Evolutionary conservation across 2,888 invertebrate species (phyloP), one percentile per base, ranked within the genome.

Genomic region (Dynastes hyllus): DNA sequence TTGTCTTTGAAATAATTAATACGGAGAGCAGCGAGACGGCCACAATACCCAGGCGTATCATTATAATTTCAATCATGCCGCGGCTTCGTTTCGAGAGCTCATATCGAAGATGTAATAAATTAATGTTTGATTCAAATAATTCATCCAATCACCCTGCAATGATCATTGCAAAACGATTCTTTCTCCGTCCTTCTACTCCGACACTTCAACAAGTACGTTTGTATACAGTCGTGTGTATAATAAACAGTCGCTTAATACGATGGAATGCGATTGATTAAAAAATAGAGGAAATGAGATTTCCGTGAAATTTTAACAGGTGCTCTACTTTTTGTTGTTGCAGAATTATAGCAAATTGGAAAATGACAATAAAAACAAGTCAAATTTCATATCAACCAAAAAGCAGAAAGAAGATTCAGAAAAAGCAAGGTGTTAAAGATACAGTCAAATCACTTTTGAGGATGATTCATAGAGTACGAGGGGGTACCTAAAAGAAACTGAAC

Each of bases 1-100:
- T 67, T 67, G 66, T 67, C 40, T 67, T 67, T 67, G 45, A 67
- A 67, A 67, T 67, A 67, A 67, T 67, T 67, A 67, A 67, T 67
- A 67, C 45, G 22, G 45, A 22, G 22, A 45, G 22, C 66, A 58
- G 55, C 16, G 55, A 58, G 22, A 58, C 55, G 66, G 40, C n/a
- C 40, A 67, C 40, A 67, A 67, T 67, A 67, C 55, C 55, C n/a
- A 45, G 40, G 9, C 45, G 66, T 67, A 22, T 45, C 55, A 58
- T 58, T 58, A 22, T 22, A 58, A 67, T 67, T 67, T 67, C 66
- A 67, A 67, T 67, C 45, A 67, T 16, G 66, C 40, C 66, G 45
- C 66, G 63, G 27, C 11, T 32, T n/a, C 66, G 16, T 45, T 45
- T 16, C 9, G 13, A 53, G 71, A 71, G 51, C 53, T 55, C 53